Evolutionary conservation across 1,140 invertebrate species (phyloP), one percentile per base, ranked within the genome.

Genomic region (Sarcophaga bullata): DNA sequence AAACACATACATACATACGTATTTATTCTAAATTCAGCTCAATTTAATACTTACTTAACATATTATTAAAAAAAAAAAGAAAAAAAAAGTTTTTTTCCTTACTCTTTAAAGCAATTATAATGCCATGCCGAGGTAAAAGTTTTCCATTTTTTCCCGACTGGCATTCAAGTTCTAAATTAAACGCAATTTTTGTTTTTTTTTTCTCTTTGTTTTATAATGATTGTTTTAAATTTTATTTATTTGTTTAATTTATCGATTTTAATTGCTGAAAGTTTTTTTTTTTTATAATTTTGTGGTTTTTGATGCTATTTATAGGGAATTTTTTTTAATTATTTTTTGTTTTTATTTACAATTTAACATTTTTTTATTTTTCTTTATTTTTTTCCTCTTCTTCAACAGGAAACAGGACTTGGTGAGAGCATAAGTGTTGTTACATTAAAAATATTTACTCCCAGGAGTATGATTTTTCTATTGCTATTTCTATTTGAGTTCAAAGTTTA

Each of bases 331-430:
- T 37, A 2, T 1, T 37, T 37, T 37, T 37, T 19, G 8, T 19
- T 68, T 58, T 9, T 68, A 68, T 68, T 68, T 68, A 68, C 62
- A 68, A 68, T 58, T n/a, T n/a, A n/a, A n/a, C n/a, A 58, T 58
- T 58, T 58, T 58, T 5, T 68, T 68, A n/a, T 68, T 0, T 68
- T 19, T 68, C 6, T 68, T 68, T 68, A 58, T 68, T 68, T 8
- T 68, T 68, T 19, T 68, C n/a, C 0, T 68, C 25, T 17, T 17
- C 17, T 68, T 19, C n/a, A 7, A 17, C 11, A 13, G n/a, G 54
- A 11, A 13, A 58, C 11, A 11, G 58, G 15, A 8, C 2, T 68
- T 68, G 62, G 25, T 37, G 25, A 37, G 25, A 37, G 25, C 1
- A 37, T 37, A 37, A 37, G 25, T 68, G 11, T 68, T 68, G 49